These are phyloP conservation scores for Hydraecia micacea DNA, from an alignment of 2,888 invertebrate species.

Conservation along the genomic window DNA sequence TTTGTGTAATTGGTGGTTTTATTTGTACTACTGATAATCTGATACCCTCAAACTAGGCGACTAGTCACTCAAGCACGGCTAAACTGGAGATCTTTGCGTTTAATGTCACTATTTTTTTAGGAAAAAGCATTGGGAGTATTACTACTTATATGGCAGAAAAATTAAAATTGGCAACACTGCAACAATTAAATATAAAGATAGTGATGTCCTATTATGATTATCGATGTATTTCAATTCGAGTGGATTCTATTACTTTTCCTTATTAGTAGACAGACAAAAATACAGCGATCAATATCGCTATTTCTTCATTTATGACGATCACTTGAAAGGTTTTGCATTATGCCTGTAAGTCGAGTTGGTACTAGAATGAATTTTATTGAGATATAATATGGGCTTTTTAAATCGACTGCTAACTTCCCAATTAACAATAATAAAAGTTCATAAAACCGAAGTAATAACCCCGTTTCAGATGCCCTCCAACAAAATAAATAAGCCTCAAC, in stretches of 20 bases:
- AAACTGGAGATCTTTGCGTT: background rate
- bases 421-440: background rate
- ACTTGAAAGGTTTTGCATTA: background rate
- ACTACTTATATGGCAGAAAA: conserved; percentile 37
- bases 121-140: background rate
- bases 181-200: background rate
- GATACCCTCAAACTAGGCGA: background rate
- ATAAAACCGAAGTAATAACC: background rate
- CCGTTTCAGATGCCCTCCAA: background rate
- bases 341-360: background rate
- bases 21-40: conserved; percentile 30
- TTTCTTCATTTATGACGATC: background rate
- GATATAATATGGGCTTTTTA: background rate
- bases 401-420: background rate
- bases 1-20: conserved; percentile 36
- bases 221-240: background rate
- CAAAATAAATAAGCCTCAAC: background rate
- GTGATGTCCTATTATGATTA: background rate
- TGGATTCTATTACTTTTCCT: background rate
- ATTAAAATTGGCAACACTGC: conserved; percentile 22
- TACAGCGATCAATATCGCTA: background rate
- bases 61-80: background rate
- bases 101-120: background rate
- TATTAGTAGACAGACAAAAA: background rate
- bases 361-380: background rate